phyloP scores from a whole-genome alignment of 2,113 vertebrate genomes.

The Origma solitaria region DNA sequence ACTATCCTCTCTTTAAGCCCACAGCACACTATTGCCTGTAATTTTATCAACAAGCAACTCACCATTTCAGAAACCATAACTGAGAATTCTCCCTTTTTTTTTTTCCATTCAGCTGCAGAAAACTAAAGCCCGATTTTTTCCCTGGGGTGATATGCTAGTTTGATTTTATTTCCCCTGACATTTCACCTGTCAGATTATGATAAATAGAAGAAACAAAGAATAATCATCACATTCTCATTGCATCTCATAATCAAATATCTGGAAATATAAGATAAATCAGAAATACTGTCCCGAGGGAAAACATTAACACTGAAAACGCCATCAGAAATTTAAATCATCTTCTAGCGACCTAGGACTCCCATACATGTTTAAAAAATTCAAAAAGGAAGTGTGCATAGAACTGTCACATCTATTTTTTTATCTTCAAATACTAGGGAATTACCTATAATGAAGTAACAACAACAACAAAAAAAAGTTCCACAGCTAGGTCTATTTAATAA shows the following conservation, averaged over 20 bases:
- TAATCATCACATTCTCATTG: conserved; percentile 44
- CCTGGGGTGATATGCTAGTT: conserved; percentile 19
- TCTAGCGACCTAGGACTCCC: neutral
- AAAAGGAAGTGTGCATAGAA: neutral
- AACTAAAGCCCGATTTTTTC: neutral
- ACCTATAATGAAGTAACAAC: neutral
- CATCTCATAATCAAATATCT: conserved; percentile 56
- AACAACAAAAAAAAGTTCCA: neutral
- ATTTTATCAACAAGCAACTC: conserved; percentile 1
- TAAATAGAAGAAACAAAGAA: conserved; percentile 59
- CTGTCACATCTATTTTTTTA: neutral
- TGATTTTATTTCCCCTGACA: conserved; percentile 64
- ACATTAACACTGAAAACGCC: neutral
- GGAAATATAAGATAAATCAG: conserved; percentile 39
- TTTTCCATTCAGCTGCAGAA: neutral
- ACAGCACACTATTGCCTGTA: neutral
- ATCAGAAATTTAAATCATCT: neutral
- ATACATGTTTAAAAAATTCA: neutral
- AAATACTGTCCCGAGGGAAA: conserved; percentile 17
- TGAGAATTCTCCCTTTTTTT: neutral
- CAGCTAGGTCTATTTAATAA: neutral
- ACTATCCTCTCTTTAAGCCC: neutral
- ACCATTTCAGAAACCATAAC: neutral
- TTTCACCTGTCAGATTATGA: conserved; percentile 65
- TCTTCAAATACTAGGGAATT: neutral